Percentiles rank a stretch among this genome's conserved stretches.
phyloP scores from a whole-genome alignment of 2,797 vertebrate species.

The Pteropus rufus region DNA sequence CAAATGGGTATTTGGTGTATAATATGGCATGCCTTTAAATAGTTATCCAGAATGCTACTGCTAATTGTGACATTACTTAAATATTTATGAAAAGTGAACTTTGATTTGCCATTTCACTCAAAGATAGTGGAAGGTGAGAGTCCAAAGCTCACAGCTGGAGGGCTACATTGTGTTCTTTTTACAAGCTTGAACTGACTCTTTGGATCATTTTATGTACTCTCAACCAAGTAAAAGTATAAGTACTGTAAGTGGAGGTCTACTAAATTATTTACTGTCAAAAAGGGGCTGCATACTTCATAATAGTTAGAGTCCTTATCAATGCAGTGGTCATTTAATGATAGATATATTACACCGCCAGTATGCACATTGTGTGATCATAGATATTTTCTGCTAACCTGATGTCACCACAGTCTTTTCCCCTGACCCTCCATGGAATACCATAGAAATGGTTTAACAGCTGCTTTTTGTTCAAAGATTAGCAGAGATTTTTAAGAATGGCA shows the following conservation, averaged over 20 bases:
- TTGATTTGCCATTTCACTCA: slow-evolving; percentile 49
- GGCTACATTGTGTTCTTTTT: slow-evolving; percentile 7
- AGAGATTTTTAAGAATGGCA: neutral
- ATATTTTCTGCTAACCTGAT: neutral
- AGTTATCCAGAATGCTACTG: slow-evolving; percentile 20
- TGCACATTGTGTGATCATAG: neutral
- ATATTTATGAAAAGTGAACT: slow-evolving; percentile 74
- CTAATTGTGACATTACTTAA: slow-evolving; percentile 68
- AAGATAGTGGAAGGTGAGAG: slow-evolving; percentile 19
- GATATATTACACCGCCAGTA: neutral
- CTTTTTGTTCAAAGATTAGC: neutral
- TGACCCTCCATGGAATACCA: neutral
- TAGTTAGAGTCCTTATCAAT: neutral
- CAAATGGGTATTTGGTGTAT: neutral
- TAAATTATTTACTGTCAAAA: neutral
- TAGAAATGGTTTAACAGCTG: neutral
- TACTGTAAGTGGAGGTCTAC: neutral
- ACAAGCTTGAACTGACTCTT: neutral
- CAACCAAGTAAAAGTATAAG: neutral
- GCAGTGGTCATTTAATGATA: neutral
- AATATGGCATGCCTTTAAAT: neutral
- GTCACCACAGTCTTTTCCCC: neutral
- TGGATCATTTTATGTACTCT: neutral
- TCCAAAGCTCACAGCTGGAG: slow-evolving; percentile 52
- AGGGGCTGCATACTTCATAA: neutral